Conservation (phyloP, 23 tunicate species). For the Halocynthia roretzi region DNA sequence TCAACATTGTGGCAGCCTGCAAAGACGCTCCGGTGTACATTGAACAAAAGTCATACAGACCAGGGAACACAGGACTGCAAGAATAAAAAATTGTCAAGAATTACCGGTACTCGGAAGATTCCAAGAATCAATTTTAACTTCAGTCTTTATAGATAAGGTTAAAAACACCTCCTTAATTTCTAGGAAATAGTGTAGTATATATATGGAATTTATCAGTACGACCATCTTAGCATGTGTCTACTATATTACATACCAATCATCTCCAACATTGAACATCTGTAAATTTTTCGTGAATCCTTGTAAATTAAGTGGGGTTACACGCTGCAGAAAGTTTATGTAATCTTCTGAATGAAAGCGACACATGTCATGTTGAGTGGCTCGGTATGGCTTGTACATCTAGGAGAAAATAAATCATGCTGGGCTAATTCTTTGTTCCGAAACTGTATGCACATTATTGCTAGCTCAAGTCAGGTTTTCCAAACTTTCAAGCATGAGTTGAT, state of each 20-base stretch:
- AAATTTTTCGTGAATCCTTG: constrained; percentile 76
- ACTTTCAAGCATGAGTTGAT: too few relatives aligned
- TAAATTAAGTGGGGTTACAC: constrained; percentile 79
- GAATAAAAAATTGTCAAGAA: constrained; percentile 2
- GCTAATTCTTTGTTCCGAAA: neutral
- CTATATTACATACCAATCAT: constrained; percentile 35
- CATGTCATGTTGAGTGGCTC: constrained; percentile 90
- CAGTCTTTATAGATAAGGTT: too few relatives aligned
- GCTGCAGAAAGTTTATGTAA: constrained; percentile 68
- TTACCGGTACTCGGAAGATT: neutral
- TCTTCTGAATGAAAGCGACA: constrained; percentile 94
- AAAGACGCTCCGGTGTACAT: constrained; percentile 95
- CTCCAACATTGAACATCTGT: constrained; percentile 85
- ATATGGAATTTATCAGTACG: too few relatives aligned
- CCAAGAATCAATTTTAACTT: too few relatives aligned
- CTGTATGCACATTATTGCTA: neutral
- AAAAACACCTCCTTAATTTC: too few relatives aligned
- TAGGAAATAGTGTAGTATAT: too few relatives aligned
- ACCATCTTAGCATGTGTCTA: too few relatives aligned
- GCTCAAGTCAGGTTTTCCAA: too few relatives aligned
- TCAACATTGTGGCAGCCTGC: constrained; percentile 92
- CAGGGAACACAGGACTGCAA: constrained; percentile 86
- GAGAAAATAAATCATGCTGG: neutral
- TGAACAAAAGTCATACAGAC: constrained; percentile 94
- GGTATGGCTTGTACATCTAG: constrained; percentile 58